Percentiles rank a stretch among this genome's conserved stretches.
phyloP scores from a whole-genome alignment of 2,113 vertebrate genomes.

The Hepsetus odoe region DNA sequence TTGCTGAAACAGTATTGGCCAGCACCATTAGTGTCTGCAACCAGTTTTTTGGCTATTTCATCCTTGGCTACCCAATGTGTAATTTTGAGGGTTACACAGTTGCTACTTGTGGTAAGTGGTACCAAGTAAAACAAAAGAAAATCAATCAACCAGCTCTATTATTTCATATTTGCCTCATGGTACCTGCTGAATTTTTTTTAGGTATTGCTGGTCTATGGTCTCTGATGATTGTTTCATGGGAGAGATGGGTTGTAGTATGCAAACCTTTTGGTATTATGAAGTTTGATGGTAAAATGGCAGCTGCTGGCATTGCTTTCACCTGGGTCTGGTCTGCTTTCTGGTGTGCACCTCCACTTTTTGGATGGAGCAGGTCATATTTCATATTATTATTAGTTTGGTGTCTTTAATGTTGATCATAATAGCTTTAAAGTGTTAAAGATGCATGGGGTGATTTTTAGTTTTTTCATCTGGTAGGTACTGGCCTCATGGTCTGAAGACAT shows the following conservation, averaged over 20 bases:
- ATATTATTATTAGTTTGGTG: background rate
- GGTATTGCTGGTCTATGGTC: constrained; percentile 87
- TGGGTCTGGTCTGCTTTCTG: constrained; percentile 82
- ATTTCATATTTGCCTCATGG: background rate
- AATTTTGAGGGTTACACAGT: constrained; percentile 84
- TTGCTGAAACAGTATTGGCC: constrained; percentile 85
- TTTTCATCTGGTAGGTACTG: constrained; percentile 78
- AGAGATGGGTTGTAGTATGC: constrained; percentile 92
- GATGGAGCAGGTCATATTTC: constrained; percentile 85
- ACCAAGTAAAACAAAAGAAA: too few species aligned
- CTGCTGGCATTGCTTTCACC: constrained; percentile 79
- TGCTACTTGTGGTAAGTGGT: constrained; percentile 80
- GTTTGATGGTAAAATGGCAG: constrained; percentile 86
- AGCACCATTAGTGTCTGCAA: constrained; percentile 87
- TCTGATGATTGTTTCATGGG: constrained; percentile 87
- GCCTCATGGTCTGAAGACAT: constrained; percentile 90
- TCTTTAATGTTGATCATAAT: too few species aligned
- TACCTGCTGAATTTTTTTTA: background rate
- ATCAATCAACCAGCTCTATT: too few species aligned
- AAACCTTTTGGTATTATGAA: constrained; percentile 91
- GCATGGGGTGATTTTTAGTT: too few species aligned
- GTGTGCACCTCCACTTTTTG: constrained; percentile 84
- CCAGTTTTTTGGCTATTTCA: constrained; percentile 86
- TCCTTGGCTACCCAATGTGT: constrained; percentile 87
- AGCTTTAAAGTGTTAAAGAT: background rate